Percentiles rank a stretch among this genome's conserved stretches.
Conservation (phyloP, 2,113 vertebrate genomes). For the Nestor notabilis region DNA sequence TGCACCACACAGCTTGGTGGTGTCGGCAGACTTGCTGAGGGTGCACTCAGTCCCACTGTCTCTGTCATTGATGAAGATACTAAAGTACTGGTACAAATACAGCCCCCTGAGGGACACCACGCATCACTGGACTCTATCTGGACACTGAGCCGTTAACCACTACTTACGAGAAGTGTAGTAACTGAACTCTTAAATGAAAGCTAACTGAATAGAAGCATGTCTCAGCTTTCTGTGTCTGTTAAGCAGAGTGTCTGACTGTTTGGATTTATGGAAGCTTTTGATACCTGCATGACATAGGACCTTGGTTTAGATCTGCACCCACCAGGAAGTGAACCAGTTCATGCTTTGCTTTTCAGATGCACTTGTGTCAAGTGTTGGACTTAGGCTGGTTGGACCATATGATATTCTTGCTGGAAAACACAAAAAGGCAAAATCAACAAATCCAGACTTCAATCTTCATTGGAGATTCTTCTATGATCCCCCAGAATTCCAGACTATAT, state of each 20-base stretch:
- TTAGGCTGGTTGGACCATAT: slow-evolving; percentile 91
- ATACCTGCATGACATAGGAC: not conserved
- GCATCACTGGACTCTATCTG: fast-evolving
- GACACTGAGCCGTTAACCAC: not conserved
- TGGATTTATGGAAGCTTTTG: not conserved
- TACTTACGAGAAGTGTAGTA: not conserved
- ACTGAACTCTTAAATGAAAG: not conserved
- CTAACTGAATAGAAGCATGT: not conserved
- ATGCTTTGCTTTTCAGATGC: slow-evolving; percentile 77
- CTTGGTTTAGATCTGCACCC: not conserved
- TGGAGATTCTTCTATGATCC: slow-evolving; percentile 97
- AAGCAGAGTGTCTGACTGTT: not conserved
- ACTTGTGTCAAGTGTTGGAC: slow-evolving; percentile 81
- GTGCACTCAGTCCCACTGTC: not conserved
- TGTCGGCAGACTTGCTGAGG: not conserved
- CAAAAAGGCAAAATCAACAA: slow-evolving; percentile 71
- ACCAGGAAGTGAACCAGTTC: not conserved
- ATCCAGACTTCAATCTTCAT: slow-evolving; percentile 87
- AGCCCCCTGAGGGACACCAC: not conserved
- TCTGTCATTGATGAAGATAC: not conserved
- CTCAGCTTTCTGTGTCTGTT: not conserved
- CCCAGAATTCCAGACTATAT: slow-evolving; percentile 94
- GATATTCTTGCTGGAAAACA: slow-evolving; percentile 91
- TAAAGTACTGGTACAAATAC: not conserved
- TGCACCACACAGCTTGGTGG: not conserved